Conservation (phyloP, 1,140 invertebrate genomes). For the Helicoverpa armigera region DNA sequence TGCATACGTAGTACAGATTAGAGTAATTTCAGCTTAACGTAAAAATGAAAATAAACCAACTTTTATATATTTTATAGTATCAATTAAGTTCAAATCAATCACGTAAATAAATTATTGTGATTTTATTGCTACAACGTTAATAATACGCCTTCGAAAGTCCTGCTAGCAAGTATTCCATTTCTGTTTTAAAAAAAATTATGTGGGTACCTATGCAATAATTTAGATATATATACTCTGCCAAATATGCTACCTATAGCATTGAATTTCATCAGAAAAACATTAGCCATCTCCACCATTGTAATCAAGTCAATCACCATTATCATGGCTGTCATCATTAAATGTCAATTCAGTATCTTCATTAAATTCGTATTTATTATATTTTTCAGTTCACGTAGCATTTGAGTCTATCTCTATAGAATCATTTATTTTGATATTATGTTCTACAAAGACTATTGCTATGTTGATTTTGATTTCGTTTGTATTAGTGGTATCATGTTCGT, state of each 20-base stretch:
- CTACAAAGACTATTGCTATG: neutral
- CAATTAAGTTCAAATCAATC: too few relatives aligned
- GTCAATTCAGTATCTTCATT: neutral
- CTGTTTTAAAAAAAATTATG: too few relatives aligned
- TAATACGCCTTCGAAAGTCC: too few relatives aligned
- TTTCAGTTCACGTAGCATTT: neutral
- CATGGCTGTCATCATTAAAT: neutral
- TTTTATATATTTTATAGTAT: too few relatives aligned
- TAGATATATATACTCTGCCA: too few relatives aligned
- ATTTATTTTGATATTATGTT: slow-evolving; percentile 4
- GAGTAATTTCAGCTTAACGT: too few relatives aligned
- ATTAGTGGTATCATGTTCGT: neutral
- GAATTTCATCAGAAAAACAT: neutral
- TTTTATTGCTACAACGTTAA: too few relatives aligned
- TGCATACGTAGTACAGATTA: too few relatives aligned
- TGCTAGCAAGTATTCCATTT: too few relatives aligned
- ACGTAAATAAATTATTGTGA: too few relatives aligned
- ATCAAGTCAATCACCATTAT: neutral
- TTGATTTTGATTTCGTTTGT: neutral
- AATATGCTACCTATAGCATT: neutral
- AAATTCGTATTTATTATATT: slow-evolving; percentile 6
- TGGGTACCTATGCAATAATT: too few relatives aligned
- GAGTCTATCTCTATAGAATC: neutral
- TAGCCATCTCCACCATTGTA: neutral
- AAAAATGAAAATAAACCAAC: too few relatives aligned